A percentile compares a stretch with the other conserved stretches of the same genome.
These are phyloP conservation scores for Atrichornis clamosus DNA, from an alignment of 2,113 vertebrate genomes.

Conservation along the genomic window DNA sequence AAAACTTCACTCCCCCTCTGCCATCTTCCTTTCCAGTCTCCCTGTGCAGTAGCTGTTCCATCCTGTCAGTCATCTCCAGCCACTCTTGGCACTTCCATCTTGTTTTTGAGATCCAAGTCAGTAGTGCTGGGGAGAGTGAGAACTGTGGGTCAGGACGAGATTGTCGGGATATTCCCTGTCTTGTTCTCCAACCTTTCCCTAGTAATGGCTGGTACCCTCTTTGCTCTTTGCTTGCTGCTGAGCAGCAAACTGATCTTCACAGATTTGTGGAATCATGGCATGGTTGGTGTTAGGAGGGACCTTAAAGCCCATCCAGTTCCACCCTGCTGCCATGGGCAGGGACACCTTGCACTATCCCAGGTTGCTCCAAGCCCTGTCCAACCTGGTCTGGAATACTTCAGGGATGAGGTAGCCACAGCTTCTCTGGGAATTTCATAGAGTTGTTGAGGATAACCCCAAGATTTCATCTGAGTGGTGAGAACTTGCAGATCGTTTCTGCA, in stretches of 20 bases:
- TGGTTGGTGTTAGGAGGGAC: not conserved
- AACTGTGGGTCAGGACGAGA: not conserved
- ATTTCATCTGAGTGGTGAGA: not conserved
- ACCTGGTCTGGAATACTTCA: not conserved
- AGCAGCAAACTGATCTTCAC: accelerated
- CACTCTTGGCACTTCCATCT: not conserved
- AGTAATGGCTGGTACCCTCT: not conserved
- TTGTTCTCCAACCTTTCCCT: not conserved
- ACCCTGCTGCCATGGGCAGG: not conserved
- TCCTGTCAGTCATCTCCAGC: not conserved
- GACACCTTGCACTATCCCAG: not conserved
- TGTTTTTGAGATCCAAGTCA: not conserved
- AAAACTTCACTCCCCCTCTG: not conserved
- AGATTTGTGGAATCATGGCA: not conserved
- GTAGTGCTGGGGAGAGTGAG: not conserved
- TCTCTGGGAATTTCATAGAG: not conserved
- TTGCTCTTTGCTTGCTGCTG: not conserved
- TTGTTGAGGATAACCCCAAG: not conserved
- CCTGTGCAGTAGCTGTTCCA: not conserved
- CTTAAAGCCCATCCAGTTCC: not conserved
- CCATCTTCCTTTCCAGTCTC: not conserved
- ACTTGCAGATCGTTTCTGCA: not conserved
- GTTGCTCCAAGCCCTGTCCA: not conserved
- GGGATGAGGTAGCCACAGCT: too few relatives aligned
- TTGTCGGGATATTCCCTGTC: not conserved